Conservation (phyloP, 2,888 invertebrate genomes). For the Heterodera filipjevi region DNA sequence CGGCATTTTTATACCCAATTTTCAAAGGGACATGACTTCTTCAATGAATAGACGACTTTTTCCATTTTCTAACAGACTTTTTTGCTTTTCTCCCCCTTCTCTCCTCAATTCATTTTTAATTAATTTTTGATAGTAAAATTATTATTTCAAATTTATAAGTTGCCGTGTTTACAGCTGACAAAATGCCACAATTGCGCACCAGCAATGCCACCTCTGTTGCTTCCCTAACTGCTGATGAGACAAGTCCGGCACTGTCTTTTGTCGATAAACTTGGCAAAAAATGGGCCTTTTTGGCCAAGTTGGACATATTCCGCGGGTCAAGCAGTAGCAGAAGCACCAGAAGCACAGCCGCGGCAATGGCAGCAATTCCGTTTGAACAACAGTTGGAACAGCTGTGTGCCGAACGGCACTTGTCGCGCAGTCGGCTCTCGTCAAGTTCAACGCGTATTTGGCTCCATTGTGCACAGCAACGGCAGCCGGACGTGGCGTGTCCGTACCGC, state of each 20-base stretch:
- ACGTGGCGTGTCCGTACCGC: not conserved
- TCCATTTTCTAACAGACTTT: too few relatives aligned
- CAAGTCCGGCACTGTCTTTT: not conserved
- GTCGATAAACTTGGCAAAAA: not conserved
- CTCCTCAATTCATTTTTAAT: too few relatives aligned
- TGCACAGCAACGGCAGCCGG: not conserved
- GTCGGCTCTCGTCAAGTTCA: not conserved
- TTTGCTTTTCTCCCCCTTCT: too few relatives aligned
- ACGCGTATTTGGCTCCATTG: constrained; percentile 3
- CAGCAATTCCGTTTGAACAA: not conserved
- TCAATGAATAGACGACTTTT: too few relatives aligned
- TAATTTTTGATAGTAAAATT: too few relatives aligned
- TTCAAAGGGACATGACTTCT: too few relatives aligned
- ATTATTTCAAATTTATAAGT: too few relatives aligned
- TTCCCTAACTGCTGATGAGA: not conserved
- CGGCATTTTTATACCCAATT: too few relatives aligned
- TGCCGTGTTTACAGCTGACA: too few relatives aligned
- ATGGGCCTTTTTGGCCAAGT: constrained; percentile 2
- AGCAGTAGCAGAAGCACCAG: not conserved
- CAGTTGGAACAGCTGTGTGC: not conserved
- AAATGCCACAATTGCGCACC: too few relatives aligned
- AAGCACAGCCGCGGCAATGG: not conserved
- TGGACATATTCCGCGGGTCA: not conserved
- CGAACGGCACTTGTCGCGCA: not conserved
- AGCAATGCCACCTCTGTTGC: not conserved